Conservation (phyloP, 30 jellyfish, hydroid and myxozoan genomes). For the Pseudorhiza aurosa region DNA sequence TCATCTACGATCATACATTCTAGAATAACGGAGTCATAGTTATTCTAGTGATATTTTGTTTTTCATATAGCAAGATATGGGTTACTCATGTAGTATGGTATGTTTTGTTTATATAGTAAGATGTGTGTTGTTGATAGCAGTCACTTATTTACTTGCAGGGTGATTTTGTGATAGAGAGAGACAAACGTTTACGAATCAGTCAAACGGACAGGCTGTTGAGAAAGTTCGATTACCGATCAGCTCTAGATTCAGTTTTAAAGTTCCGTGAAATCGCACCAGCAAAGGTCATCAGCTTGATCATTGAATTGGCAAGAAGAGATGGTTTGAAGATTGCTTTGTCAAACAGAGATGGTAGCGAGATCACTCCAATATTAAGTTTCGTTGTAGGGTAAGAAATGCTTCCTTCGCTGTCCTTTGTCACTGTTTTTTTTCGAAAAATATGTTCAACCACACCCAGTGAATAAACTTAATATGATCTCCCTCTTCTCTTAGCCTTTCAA, state of each 20-base stretch:
- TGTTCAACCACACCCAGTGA: too few relatives aligned
- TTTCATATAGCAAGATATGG: too few relatives aligned
- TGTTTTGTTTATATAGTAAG: too few relatives aligned
- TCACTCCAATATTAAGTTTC: slow-evolving; percentile 64
- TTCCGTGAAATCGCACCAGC: slow-evolving; percentile 29
- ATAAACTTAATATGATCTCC: too few relatives aligned
- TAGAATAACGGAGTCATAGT: too few relatives aligned
- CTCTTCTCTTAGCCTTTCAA: too few relatives aligned
- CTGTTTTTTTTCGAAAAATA: too few relatives aligned
- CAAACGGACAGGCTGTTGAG: slow-evolving; percentile 60
- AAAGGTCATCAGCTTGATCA: slow-evolving; percentile 66
- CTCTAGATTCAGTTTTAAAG: slow-evolving; percentile 70
- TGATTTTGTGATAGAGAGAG: slow-evolving; percentile 73
- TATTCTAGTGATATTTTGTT: too few relatives aligned
- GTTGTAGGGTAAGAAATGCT: slow-evolving; percentile 67
- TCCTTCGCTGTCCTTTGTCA: not conserved
- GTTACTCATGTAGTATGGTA: too few relatives aligned
- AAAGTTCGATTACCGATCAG: slow-evolving; percentile 76
- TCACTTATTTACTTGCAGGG: too few relatives aligned
- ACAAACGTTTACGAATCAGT: slow-evolving; percentile 5
- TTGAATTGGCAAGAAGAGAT: slow-evolving; percentile 88
- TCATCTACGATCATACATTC: too few relatives aligned
- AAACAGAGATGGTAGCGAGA: slow-evolving; percentile 61
- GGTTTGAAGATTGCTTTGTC: slow-evolving; percentile 77
- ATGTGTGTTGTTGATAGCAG: too few relatives aligned